A percentile compares a stretch with the other conserved stretches of the same genome.
Conservation (phyloP, 2,888 invertebrate species). For the Morpho deidamia region DNA sequence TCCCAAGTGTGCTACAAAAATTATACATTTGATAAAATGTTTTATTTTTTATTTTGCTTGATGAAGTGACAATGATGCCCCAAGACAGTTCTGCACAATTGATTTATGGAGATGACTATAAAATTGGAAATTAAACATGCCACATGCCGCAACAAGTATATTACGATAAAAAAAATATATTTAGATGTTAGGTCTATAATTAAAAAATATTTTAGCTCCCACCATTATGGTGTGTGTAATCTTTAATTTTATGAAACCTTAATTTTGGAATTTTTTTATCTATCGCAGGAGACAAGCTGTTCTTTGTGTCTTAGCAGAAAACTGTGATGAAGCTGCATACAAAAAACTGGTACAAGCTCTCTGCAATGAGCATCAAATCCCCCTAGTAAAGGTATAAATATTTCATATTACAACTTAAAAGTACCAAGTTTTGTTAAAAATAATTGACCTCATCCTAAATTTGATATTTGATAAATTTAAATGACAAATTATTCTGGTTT, state of each 20-base stretch:
- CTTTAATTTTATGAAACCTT: not conserved
- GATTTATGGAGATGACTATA: no score
- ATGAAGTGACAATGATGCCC: no score
- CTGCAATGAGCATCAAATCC: constrained; percentile 99
- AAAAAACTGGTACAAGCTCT: constrained; percentile 98
- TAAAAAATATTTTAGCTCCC: no score
- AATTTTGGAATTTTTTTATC: not conserved
- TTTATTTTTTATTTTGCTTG: not conserved
- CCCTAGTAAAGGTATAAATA: constrained; percentile 86
- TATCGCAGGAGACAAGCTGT: constrained; percentile 93
- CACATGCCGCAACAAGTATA: no score
- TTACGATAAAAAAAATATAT: no score
- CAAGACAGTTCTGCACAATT: no score
- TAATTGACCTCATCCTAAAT: not conserved
- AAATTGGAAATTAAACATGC: no score
- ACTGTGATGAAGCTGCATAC: constrained; percentile 98
- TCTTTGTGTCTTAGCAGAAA: constrained; percentile 97
- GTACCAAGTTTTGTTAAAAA: no score
- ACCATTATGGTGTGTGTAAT: no score
- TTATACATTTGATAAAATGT: not conserved
- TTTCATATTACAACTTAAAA: not conserved
- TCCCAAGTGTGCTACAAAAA: constrained; percentile 72
- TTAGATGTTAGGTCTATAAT: no score
- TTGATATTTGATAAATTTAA: not conserved
- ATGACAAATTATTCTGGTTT: not conserved